Evolutionary conservation across 2,797 vertebrate genomes (phyloP).

Genomic region (Cuculus canorus): DNA sequence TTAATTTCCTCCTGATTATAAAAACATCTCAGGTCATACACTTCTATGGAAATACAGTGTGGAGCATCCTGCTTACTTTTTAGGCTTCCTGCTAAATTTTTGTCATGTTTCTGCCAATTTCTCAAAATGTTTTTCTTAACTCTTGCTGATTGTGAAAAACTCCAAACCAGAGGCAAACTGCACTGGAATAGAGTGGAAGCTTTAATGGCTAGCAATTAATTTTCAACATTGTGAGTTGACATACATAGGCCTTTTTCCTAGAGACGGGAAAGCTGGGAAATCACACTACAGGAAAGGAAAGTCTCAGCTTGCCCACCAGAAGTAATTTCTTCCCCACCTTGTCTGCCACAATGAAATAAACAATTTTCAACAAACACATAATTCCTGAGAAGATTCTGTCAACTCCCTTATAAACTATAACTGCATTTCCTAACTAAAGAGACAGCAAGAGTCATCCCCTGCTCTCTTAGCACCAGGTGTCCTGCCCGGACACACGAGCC

Average conservation of each 20-base stretch:
- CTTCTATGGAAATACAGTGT: neutral
- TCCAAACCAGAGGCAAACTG: neutral
- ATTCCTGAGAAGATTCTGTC: neutral
- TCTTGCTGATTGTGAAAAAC: neutral
- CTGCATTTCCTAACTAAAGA: neutral
- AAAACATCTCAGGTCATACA: neutral
- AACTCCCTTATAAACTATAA: neutral
- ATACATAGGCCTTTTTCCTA: neutral
- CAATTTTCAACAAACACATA: neutral
- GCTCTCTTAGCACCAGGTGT: neutral
- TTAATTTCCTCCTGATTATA: neutral
- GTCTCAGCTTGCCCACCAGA: neutral
- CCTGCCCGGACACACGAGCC: too few species aligned
- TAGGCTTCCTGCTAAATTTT: neutral
- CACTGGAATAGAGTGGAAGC: neutral
- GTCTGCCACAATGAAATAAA: neutral
- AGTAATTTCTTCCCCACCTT: neutral
- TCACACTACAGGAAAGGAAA: neutral
- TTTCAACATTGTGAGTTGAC: neutral
- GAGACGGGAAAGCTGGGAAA: neutral
- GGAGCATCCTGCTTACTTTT: slow-evolving; percentile 2
- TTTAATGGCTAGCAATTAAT: neutral
- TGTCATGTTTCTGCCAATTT: neutral
- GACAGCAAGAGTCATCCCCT: neutral
- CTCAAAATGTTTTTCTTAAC: neutral